Evolutionary conservation across 2,797 vertebrate genomes (phyloP), one percentile per base, ranked within the genome.

Genomic region (Thripadectes ignobilis): DNA sequence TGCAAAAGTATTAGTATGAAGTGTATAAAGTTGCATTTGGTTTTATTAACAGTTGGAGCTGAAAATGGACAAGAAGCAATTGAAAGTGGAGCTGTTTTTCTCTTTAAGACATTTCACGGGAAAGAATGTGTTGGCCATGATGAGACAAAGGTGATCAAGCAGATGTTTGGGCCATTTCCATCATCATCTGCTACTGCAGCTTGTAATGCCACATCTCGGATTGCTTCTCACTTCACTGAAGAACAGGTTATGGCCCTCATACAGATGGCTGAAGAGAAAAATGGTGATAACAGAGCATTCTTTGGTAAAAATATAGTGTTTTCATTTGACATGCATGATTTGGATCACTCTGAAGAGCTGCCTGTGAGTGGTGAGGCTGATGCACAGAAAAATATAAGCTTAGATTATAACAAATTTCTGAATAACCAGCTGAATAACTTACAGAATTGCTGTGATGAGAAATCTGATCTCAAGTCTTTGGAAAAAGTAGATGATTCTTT

Each of bases 151-250:
- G 98, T 98, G 91, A 98, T 99, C 85, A 99, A 99, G 90, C 99
- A 99, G 93, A 99, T 99, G 99, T 99, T 99, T 88, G 99, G 99
- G 24, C 99, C 99, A 1, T 99, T 99, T 93, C 99, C 99, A 2
- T 98, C 98, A 1, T 98, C 99, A 16, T 98, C 98, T 89, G 99
- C 99, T 10, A 98, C 98, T 45, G 93, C 97, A 77, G 98, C 98
- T 94, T 99, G 98, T 89, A 88, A 97, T 83, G 98, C 98, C 48
- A 98, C 98, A 43, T 97, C 96, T 94, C 98, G 96, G 77, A 98
- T 99, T 92, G 97, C 98, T 91, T 98, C 98, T 76, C 97, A 96
- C 73, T 97, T 99, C 27, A 96, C 96, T 86, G 98, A 98, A 88
- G 98, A 98, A 59, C 96, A 95, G 88, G 97, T 99, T 51, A 97